Conservation (phyloP, 2,113 vertebrate species). For the Engystomops pustulosus region DNA sequence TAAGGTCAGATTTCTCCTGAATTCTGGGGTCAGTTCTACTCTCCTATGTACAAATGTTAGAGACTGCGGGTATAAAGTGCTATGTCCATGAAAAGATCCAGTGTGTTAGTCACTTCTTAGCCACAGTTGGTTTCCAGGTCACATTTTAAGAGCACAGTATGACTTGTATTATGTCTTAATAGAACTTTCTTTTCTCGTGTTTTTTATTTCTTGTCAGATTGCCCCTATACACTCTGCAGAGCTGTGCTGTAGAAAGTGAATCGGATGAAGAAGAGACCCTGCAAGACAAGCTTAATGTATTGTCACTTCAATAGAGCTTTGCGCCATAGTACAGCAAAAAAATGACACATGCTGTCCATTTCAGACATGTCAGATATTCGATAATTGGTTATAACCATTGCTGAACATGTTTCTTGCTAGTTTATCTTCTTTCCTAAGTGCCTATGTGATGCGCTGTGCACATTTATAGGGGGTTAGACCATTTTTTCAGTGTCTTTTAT, state of each 20-base stretch:
- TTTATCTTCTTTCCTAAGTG: not conserved
- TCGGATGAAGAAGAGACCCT: conserved; percentile 70
- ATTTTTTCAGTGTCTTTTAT: too few species aligned
- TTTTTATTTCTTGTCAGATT: conserved; percentile 47
- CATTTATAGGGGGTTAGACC: too few species aligned
- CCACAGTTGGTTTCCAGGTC: conserved; percentile 23
- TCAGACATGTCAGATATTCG: not conserved
- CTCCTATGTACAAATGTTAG: conserved; percentile 18
- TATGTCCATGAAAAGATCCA: conserved; percentile 1
- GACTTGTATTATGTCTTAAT: conserved; percentile 11
- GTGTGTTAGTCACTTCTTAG: conserved; percentile 21
- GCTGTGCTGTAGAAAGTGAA: conserved; percentile 67
- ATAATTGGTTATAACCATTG: conserved; percentile 32
- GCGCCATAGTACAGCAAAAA: not conserved
- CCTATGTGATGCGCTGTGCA: not conserved
- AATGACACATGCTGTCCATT: conserved; percentile 31
- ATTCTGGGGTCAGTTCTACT: not conserved
- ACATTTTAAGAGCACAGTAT: conserved; percentile 33
- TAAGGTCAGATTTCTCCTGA: not conserved
- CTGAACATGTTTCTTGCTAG: conserved; percentile 27
- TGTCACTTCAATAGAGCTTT: conserved; percentile 69
- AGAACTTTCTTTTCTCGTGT: conserved; percentile 6
- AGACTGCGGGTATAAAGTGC: not conserved
- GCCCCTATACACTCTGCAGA: conserved; percentile 39
- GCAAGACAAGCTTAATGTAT: conserved; percentile 75